A percentile compares a stretch with the other conserved stretches of the same genome.
Conservation (phyloP, 2,888 invertebrate genomes). For the Nymphalis polychloros region DNA sequence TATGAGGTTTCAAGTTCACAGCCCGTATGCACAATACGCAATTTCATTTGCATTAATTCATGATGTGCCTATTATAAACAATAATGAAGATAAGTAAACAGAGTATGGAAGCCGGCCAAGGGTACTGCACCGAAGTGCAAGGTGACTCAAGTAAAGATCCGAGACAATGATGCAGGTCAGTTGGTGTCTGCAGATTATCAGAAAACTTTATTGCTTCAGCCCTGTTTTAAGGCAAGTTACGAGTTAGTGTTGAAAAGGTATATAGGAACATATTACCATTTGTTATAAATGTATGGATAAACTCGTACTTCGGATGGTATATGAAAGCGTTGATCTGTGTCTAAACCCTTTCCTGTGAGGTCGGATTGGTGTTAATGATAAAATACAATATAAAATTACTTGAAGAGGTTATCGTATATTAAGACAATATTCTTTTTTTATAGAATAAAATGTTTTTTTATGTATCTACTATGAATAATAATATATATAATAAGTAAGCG, state of each 20-base stretch:
- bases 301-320: no score
- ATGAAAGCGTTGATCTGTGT: no score
- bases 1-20: constrained; percentile 34
- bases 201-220: constrained; percentile 36
- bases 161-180: constrained; percentile 35
- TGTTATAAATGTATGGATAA: neutral
- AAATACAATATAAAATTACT: no score
- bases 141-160: constrained; percentile 33
- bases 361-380: no score
- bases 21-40: constrained; percentile 50
- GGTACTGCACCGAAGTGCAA: constrained; percentile 48
- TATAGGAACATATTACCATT: neutral
- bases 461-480: no score
- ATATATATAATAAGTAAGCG: no score
- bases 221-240: constrained; percentile 2
- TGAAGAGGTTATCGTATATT: no score
- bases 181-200: constrained; percentile 37
- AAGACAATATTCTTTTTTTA: no score
- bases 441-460: no score
- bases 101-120: constrained; percentile 61
- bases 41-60: constrained; percentile 22
- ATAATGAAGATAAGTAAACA: constrained; percentile 53
- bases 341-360: no score
- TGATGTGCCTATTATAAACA: constrained; percentile 42
- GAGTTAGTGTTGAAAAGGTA: neutral